These are phyloP conservation scores for Scylla paramamosain DNA, from an alignment of 1,140 invertebrate genomes.

Conservation along the genomic window DNA sequence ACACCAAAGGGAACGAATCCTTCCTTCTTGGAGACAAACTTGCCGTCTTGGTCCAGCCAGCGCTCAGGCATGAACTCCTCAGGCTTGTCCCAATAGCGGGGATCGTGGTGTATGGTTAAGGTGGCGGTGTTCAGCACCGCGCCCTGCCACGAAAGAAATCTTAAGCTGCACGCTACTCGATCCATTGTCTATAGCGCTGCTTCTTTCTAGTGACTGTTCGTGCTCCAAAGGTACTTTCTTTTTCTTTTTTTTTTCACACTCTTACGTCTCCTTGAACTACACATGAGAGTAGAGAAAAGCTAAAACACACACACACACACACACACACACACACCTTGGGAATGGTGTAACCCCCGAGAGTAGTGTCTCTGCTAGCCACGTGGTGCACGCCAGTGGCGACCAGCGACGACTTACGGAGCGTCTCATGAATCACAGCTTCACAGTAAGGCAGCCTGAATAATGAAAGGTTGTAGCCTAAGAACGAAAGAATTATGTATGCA, in stretches of 20 bases:
- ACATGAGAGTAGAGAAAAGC: no score
- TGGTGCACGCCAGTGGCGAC: slow-evolving; percentile 94
- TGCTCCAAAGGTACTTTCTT: not conserved
- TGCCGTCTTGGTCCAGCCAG: slow-evolving; percentile 29
- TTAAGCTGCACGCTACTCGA: no score
- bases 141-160: not conserved
- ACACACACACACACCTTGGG: slow-evolving; percentile 83
- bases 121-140: not conserved
- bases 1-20: slow-evolving; percentile 40
- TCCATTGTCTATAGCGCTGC: no score
- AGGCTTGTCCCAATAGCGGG: slow-evolving; percentile 38
- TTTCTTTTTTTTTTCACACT: no score
- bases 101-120: slow-evolving; percentile 24
- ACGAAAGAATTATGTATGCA: not conserved
- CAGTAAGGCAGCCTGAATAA: slow-evolving; percentile 87
- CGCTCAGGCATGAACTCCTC: slow-evolving; percentile 39
- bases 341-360: slow-evolving; percentile 83
- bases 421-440: slow-evolving; percentile 92
- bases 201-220: no score
- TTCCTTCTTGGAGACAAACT: slow-evolving; percentile 34
- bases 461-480: not conserved
- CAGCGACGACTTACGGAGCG: slow-evolving; percentile 90
- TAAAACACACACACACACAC: not conserved
- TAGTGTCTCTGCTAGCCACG: slow-evolving; percentile 88
- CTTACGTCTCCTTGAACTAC: no score